Evolutionary conservation across 2,797 vertebrate genomes (phyloP).

Genomic region (Microctenopoma stevenorrisi): DNA sequence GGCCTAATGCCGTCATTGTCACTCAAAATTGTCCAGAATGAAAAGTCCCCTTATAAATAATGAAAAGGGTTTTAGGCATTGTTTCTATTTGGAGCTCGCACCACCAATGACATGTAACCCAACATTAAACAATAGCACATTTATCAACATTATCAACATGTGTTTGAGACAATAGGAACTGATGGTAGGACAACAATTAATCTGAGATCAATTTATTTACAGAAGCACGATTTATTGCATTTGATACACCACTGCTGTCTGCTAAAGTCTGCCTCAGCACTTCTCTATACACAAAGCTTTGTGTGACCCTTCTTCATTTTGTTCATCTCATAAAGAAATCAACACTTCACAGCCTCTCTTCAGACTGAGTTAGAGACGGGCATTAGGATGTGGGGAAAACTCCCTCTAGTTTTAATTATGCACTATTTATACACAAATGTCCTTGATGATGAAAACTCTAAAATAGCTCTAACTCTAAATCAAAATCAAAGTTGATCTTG

Average conservation of each 20-base stretch:
- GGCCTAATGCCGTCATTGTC: conserved; percentile 24
- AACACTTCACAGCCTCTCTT: conserved; percentile 22
- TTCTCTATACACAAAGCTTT: conserved; percentile 29
- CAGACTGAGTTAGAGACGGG: conserved; percentile 37
- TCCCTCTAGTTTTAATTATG: conserved; percentile 27
- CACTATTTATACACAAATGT: conserved; percentile 3
- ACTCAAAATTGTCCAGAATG: conserved; percentile 15
- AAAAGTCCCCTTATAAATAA: conserved; percentile 15
- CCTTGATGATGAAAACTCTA: conserved; percentile 10
- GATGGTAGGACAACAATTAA: conserved; percentile 2
- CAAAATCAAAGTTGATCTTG: background rate
- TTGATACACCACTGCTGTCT: conserved; percentile 23
- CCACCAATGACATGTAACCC: conserved; percentile 17
- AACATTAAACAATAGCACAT: conserved; percentile 33
- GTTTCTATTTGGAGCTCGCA: conserved; percentile 36
- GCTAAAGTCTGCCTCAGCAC: background rate
- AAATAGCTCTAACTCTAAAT: background rate
- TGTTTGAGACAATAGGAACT: conserved; percentile 25
- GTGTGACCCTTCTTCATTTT: conserved; percentile 49
- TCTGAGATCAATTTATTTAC: conserved; percentile 31
- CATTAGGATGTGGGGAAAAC: conserved; percentile 28
- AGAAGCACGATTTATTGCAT: background rate
- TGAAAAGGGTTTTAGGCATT: conserved; percentile 26
- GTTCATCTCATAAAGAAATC: conserved; percentile 53
- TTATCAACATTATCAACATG: conserved; percentile 38